Percentiles rank a stretch among this genome's conserved stretches.
Conservation (phyloP, 2,797 vertebrate species). For the Spinus olivaceus region DNA sequence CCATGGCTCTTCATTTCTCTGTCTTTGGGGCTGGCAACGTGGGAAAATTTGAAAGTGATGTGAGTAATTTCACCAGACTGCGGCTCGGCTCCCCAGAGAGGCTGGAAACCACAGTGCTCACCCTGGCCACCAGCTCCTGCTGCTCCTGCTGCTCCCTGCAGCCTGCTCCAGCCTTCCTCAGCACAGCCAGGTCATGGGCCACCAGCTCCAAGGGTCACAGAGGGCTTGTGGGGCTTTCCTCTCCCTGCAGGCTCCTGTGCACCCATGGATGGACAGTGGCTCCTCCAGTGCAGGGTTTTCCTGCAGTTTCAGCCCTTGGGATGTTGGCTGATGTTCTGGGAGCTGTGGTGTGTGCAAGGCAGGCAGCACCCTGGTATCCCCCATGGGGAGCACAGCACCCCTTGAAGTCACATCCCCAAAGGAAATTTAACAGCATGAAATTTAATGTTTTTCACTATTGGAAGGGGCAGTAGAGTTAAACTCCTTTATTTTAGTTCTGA, state of each 20-base stretch:
- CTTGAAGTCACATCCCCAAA: background rate
- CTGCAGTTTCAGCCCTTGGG: background rate
- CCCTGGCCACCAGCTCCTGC: background rate
- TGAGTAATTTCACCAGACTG: slow-evolving; percentile 65
- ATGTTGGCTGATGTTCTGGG: background rate
- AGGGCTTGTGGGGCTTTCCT: accelerated
- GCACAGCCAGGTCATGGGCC: too few species aligned
- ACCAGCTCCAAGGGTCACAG: background rate
- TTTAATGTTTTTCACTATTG: background rate
- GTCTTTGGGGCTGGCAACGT: slow-evolving; percentile 26
- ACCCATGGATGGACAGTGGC: accelerated
- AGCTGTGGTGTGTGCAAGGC: background rate
- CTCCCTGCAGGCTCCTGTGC: background rate
- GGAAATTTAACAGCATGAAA: background rate
- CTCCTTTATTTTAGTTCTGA: background rate
- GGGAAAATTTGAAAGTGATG: slow-evolving; percentile 68
- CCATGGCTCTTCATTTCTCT: background rate
- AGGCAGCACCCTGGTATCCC: background rate
- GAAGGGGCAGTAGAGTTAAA: background rate
- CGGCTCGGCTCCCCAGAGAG: background rate
- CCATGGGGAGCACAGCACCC: background rate
- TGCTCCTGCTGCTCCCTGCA: background rate
- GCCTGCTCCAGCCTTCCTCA: background rate
- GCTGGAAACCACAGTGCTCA: slow-evolving; percentile 64
- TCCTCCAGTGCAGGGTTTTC: background rate